Base-by-base conservation (phyloP, 2,113 vertebrate genomes). In the Myiagra hebetior region DNA sequence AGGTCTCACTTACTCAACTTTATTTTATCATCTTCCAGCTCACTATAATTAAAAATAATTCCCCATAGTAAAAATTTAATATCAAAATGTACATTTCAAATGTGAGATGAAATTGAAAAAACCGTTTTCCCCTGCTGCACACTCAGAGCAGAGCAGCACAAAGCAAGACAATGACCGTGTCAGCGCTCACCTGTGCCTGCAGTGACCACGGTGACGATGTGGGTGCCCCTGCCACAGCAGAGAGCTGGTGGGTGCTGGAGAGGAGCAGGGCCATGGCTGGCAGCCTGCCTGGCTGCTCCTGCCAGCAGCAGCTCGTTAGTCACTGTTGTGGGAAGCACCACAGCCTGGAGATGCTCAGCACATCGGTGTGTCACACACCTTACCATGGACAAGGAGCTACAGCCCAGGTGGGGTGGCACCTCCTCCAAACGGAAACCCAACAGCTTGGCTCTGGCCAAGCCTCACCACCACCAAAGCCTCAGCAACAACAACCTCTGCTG, bases 41-140 rank as follows among this genome's bases (percentile, higher is more conserved):
- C 56, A 2, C 89, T 94, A 93, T 95, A 96, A 96, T 96, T 97
- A 97, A 97, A 96, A 96, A 93, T 93, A 95, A 96, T 92, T 96
- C 96, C 94, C 96, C 0, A 1, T 21, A 86, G 96, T 77, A 94
- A 81, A 87, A 95, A 91, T 47, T 89, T 92, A 94, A 96, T 96
- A 97, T 95, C 65, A 94, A 85, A 91, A 78, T 31, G 76, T 91
- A 94, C 80, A 91, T 93, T 96, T 96, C 86, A 93, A 91, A 93
- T 10, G 57, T 15, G 62, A 94, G 86, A 89, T 65, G 86, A 88
- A 91, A 93, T 64, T 60, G 52, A 35, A 86, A 80, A 78, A 91
- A 69, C 42, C 27, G 5, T 59, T 63, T 72, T 60, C 47, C 86
- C 75, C 39, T 23, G 46, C 8, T 0, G 1, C 35, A 2, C 44